Evolutionary conservation across 2,113 vertebrate genomes (phyloP).

Genomic region (Gavia stellata): DNA sequence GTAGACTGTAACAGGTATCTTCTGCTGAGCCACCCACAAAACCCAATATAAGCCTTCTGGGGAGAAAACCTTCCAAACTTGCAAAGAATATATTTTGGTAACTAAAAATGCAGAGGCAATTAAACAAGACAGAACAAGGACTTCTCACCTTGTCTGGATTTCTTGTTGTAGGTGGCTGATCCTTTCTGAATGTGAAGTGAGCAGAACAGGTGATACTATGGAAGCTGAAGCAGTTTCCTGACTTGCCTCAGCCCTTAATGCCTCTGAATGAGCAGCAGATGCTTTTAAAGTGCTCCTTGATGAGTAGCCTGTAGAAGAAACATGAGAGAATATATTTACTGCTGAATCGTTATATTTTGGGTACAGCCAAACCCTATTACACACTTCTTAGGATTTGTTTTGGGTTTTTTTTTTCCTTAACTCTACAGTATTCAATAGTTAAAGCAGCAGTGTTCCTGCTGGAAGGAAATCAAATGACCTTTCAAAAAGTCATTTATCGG

Average conservation of each 20-base stretch:
- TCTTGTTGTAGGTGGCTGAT: background rate
- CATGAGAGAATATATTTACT: background rate
- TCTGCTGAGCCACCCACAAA: background rate
- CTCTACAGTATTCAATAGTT: background rate
- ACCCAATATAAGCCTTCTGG: background rate
- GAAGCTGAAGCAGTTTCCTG: background rate
- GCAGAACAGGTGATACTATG: background rate
- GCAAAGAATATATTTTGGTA: background rate
- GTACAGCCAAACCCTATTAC: background rate
- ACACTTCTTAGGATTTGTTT: background rate
- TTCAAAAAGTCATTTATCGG: background rate
- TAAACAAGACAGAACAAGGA: rapidly evolving
- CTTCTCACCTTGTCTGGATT: background rate
- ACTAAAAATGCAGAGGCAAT: background rate
- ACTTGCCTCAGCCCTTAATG: background rate
- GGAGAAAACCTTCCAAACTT: background rate
- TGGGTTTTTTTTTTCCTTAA: no score
- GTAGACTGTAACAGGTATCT: background rate
- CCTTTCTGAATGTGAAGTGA: background rate
- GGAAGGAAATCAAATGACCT: background rate
- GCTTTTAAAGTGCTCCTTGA: conserved; percentile 20
- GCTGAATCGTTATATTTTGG: background rate
- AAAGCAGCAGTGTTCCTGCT: background rate
- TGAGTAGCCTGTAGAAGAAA: background rate
- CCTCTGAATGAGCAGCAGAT: background rate